phyloP scores from a whole-genome alignment of 1,140 invertebrate genomes.

The Melanaphis sacchari region DNA sequence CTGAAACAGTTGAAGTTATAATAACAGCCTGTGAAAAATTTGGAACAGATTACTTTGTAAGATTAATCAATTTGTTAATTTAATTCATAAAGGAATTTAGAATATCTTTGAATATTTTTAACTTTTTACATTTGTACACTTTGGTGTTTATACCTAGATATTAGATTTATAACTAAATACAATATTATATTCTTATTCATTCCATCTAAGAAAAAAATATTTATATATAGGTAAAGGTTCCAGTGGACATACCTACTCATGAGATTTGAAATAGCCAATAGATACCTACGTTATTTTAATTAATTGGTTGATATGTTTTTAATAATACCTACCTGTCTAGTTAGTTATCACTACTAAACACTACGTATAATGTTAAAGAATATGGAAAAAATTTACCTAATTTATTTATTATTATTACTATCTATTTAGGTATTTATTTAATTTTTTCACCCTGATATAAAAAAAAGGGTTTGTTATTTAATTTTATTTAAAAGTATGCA shows the following conservation, averaged over 20 bases:
- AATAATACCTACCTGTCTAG: not conserved
- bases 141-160: not conserved
- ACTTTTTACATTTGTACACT: not conserved
- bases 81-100: not conserved
- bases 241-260: too few species aligned
- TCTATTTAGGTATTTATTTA: too few species aligned
- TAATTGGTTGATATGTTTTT: not conserved
- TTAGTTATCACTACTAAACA: not conserved
- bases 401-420: too few species aligned
- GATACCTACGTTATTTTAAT: not conserved
- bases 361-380: not conserved
- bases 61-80: constrained; percentile 11
- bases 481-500: too few species aligned
- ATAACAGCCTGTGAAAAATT: constrained; percentile 93
- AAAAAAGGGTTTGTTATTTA: too few species aligned
- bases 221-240: too few species aligned
- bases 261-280: too few species aligned
- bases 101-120: not conserved
- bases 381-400: too few species aligned
- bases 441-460: too few species aligned
- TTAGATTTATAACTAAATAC: not conserved
- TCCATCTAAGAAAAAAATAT: not conserved
- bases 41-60: constrained; percentile 81
- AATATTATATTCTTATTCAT: not conserved
- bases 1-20: constrained; percentile 86